phyloP scores from a whole-genome alignment of 2,113 vertebrate species.

The Eptatretus burgeri region DNA sequence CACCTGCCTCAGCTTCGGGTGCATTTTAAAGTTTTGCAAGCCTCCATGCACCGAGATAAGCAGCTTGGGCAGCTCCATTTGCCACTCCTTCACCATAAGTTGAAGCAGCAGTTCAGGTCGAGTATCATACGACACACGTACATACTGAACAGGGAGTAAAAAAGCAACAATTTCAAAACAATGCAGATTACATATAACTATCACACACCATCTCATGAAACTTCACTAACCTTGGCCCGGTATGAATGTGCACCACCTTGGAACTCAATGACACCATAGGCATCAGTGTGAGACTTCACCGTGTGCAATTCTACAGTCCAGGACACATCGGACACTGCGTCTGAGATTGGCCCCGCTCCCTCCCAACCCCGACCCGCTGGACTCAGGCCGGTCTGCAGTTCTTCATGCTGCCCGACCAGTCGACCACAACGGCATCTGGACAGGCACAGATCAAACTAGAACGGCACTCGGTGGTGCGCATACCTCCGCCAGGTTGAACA shows the following conservation, averaged over 20 bases:
- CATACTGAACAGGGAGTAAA: constrained; percentile 29
- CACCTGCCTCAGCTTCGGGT: constrained; percentile 81
- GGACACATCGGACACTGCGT: constrained; percentile 21
- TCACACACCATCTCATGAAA: background rate
- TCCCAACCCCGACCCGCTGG: constrained; percentile 69
- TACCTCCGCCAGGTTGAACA: too few relatives aligned
- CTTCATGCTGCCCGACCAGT: constrained; percentile 72
- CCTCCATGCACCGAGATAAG: constrained; percentile 92
- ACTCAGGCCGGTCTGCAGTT: constrained; percentile 74
- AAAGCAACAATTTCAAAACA: background rate
- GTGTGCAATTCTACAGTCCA: constrained; percentile 95
- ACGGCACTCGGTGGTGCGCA: too few relatives aligned
- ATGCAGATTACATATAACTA: background rate
- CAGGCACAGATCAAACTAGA: background rate
- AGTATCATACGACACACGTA: constrained; percentile 57
- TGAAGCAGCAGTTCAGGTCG: constrained; percentile 64
- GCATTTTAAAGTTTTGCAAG: constrained; percentile 91
- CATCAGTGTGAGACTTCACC: constrained; percentile 61
- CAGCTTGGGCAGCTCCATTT: constrained; percentile 95
- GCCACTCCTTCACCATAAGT: constrained; percentile 91
- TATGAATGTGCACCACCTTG: constrained; percentile 97
- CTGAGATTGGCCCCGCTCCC: constrained; percentile 18
- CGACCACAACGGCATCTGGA: constrained; percentile 76
- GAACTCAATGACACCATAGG: constrained; percentile 90
- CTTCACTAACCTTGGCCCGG: constrained; percentile 50